Evolutionary conservation across 1,140 invertebrate species (phyloP), one percentile per base, ranked within the genome.

Genomic region (Dendroctonus valens): DNA sequence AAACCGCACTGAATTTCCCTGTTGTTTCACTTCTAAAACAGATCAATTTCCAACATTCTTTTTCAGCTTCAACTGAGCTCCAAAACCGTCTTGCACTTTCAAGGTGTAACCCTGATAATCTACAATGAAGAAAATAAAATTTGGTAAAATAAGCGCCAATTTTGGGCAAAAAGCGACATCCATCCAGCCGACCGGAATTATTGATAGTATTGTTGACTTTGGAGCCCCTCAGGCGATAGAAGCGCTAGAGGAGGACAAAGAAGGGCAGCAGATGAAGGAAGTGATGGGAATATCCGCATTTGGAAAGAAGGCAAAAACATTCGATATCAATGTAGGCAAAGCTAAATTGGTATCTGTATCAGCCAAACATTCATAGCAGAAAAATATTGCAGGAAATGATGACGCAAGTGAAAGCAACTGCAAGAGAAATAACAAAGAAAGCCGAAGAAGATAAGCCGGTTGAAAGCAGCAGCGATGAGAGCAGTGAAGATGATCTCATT

Each of bases 231-330:
- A 70, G 62, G 68, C 67, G n/a, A 87, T 89, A n/a, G 83, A 85
- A 70, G 83, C 85, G 70, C 83, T 89, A 3, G 82, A 88, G 15
- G 87, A 89, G 14, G 89, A 91, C 69, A 77, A 84, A 37, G 89
- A 91, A 74, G 83, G 77, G 26, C 83, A 87, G 68, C 83, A 86
- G 65, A 78, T 91, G 0, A 82, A 90, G 68, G 79, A 86, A 67
- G 77, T 90, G 0, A 91, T 91, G 89, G 90, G 90, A 0, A 88
- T 91, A 55, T 84, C 85, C 52, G 83, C 85, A 8, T 92, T 92
- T 76, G 90, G 89, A 0, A 90, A 90, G 68, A 91, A 91, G 73
- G 89, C 89, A 0, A 89, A 90, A 75, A 83, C 84, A 8, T 91
- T 90, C 72, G 84, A 91, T 72, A 81, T 92, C 81, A 87, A 72